These are phyloP conservation scores for Neuroterus valhalla DNA, from an alignment of 1,140 invertebrate species.

Conservation along the genomic window DNA sequence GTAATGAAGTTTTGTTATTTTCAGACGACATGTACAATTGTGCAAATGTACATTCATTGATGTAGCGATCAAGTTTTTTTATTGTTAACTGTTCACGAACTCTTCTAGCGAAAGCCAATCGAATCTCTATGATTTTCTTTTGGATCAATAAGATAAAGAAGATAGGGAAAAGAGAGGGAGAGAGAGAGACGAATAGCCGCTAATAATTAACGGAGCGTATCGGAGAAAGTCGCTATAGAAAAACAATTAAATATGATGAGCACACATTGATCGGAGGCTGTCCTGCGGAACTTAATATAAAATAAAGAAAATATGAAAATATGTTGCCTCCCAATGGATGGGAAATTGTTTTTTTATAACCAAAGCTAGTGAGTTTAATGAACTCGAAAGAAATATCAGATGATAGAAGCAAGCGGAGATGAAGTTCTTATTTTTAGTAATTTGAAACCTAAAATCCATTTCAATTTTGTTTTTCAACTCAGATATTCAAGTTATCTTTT, in stretches of 20 bases:
- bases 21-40: too few relatives aligned
- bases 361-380: too few relatives aligned
- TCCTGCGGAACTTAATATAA: constrained; percentile 40
- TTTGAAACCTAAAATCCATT: too few relatives aligned
- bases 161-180: constrained; percentile 40
- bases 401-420: too few relatives aligned
- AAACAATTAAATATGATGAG: constrained; percentile 49
- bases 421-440: too few relatives aligned
- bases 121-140: constrained; percentile 50
- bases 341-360: too few relatives aligned
- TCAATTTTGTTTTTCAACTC: too few relatives aligned
- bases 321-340: constrained; percentile 12
- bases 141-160: constrained; percentile 53
- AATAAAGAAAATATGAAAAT: constrained; percentile 44
- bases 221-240: constrained; percentile 69
- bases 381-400: too few relatives aligned
- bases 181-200: constrained; percentile 42
- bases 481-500: too few relatives aligned
- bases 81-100: constrained; percentile 51
- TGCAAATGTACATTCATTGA: background rate
- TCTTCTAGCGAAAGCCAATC: constrained; percentile 64
- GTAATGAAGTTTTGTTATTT: too few relatives aligned
- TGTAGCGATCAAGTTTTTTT: constrained; percentile 15
- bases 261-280: constrained; percentile 42
- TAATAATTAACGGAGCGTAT: constrained; percentile 71